Conservation (phyloP, 2,888 invertebrate genomes). For the Hydriomena furcata region DNA sequence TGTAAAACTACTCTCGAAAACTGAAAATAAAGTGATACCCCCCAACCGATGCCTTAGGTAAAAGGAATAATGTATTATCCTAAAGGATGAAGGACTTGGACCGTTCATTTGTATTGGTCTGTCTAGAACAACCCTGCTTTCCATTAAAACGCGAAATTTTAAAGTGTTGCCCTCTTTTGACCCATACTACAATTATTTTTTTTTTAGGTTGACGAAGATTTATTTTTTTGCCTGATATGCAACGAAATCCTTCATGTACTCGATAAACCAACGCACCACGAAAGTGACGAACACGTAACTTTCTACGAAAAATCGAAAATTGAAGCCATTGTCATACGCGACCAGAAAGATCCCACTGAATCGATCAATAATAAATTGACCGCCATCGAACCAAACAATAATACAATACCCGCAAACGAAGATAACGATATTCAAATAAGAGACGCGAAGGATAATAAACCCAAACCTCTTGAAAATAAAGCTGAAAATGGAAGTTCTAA, state of each 20-base stretch:
- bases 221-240: slow-evolving; percentile 57
- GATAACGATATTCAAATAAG: not conserved
- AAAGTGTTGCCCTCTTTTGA: too few relatives aligned
- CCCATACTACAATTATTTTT: too few relatives aligned
- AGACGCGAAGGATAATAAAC: not conserved
- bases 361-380: not conserved
- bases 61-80: too few relatives aligned
- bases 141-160: too few relatives aligned
- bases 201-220: slow-evolving; percentile 51
- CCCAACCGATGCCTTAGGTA: too few relatives aligned
- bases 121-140: too few relatives aligned
- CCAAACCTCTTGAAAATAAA: slow-evolving; percentile 1
- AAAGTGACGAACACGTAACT: slow-evolving; percentile 13
- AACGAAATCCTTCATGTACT: slow-evolving; percentile 35
- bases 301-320: slow-evolving; percentile 12
- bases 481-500: slow-evolving; percentile 5
- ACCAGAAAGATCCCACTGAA: not conserved
- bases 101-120: too few relatives aligned
- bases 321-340: slow-evolving; percentile 9
- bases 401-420: slow-evolving; percentile 4
- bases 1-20: too few relatives aligned
- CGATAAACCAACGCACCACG: slow-evolving; percentile 20
- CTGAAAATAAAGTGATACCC: too few relatives aligned
- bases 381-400: slow-evolving; percentile 1
- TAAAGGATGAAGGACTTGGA: too few relatives aligned